Percentiles rank a stretch among this genome's conserved stretches.
phyloP scores from a whole-genome alignment of 2,888 invertebrate species.

The Xestia rhomboidea region DNA sequence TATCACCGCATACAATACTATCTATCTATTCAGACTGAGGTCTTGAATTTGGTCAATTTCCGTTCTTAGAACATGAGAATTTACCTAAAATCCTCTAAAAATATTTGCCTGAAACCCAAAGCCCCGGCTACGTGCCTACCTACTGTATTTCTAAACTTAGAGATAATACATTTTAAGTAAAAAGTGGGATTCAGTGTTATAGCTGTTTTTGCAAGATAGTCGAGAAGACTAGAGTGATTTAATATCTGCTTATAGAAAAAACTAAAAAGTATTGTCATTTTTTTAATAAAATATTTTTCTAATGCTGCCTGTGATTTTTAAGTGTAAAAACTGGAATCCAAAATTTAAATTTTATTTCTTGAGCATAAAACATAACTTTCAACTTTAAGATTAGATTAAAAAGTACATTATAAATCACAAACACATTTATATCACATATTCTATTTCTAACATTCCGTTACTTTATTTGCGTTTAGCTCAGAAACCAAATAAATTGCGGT shows the following conservation, averaged over 20 bases:
- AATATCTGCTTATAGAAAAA: conserved; percentile 3
- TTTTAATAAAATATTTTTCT: background rate
- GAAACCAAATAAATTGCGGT: background rate
- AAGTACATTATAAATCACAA: background rate
- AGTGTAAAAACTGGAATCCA: background rate
- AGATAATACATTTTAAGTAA: conserved; percentile 39
- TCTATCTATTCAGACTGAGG: background rate
- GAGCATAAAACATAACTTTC: background rate
- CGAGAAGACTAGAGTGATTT: background rate
- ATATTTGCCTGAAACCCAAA: conserved; percentile 26
- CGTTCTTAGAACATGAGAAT: background rate
- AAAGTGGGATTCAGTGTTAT: conserved; percentile 29
- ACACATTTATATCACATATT: background rate
- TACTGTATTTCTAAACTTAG: conserved; percentile 38
- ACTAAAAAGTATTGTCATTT: background rate
- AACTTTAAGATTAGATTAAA: background rate
- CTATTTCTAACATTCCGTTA: accelerated
- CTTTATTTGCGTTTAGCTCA: background rate
- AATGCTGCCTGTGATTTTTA: background rate
- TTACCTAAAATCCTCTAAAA: conserved; percentile 26
- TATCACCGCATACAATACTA: background rate
- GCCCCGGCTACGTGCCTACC: conserved; percentile 12
- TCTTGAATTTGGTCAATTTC: background rate
- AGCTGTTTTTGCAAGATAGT: conserved; percentile 20
- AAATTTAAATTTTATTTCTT: background rate